Percentiles rank a stretch among this genome's conserved stretches.
phyloP scores from a whole-genome alignment of 1,140 invertebrate genomes.

The Daktulosphaira vitifoliae region DNA sequence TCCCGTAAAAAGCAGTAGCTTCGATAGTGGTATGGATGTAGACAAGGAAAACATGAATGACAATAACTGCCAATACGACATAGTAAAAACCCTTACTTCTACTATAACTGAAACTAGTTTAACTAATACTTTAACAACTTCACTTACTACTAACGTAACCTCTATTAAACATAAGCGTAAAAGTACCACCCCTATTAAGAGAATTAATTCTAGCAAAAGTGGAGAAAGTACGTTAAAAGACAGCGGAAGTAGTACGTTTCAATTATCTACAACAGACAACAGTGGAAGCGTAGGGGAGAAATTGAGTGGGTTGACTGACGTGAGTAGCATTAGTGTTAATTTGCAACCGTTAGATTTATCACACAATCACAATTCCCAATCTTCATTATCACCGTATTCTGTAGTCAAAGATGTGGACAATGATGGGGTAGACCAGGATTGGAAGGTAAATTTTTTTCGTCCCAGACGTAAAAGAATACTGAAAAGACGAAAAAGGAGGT shows the following conservation, averaged over 20 bases:
- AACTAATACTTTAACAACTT: too few relatives aligned
- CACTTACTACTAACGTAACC: background rate
- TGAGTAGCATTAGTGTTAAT: background rate
- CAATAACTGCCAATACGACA: background rate
- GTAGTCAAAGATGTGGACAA: too few relatives aligned
- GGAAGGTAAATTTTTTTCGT: slow-evolving; percentile 11
- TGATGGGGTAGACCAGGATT: too few relatives aligned
- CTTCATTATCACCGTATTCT: too few relatives aligned
- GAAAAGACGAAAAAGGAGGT: background rate
- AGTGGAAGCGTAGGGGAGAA: background rate
- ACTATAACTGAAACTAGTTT: too few relatives aligned
- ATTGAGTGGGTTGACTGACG: background rate
- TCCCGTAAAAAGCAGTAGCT: background rate
- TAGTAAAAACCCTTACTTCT: too few relatives aligned
- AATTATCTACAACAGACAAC: background rate
- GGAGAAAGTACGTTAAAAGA: slow-evolving; percentile 2
- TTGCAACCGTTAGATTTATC: slow-evolving; percentile 15
- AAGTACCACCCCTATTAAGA: background rate
- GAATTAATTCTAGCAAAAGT: background rate
- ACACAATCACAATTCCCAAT: too few relatives aligned
- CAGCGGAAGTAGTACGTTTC: background rate
- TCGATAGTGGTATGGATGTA: background rate
- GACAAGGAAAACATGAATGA: slow-evolving; percentile 4
- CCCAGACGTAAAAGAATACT: background rate
- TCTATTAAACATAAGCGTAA: background rate